Evolutionary conservation across 2,888 invertebrate genomes (phyloP), one percentile per base, ranked within the genome.

Genomic region (Omphaloscelis lunosa): DNA sequence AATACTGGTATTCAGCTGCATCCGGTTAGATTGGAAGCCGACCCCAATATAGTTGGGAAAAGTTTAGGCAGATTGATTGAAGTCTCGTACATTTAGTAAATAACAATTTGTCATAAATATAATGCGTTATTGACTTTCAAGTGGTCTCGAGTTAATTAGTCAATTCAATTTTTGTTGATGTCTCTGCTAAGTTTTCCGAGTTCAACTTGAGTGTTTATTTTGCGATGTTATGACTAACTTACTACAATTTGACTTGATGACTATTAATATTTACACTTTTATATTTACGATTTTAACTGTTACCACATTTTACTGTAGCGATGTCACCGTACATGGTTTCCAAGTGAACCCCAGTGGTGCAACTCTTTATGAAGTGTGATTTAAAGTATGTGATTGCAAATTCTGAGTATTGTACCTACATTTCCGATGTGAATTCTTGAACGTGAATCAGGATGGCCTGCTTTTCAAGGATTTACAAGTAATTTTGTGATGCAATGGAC

Each of bases 381-480:
- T 87, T 88, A 89, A 89, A 89, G 72, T 63, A 66, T 81, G 87
- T 83, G 92, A 90, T 91, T 91, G 88, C 85, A 84, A 86, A 89
- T 91, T 89, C 90, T 77, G 77, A 74, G 91, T 89, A 91, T 88
- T 86, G 82, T 89, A 80, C 80, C 56, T 83, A 85, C 83, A 78
- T 86, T 86, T 87, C 82, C 81, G 83, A 79, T 85, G 86, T 83
- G 83, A 84, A 89, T 83, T 85, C 85, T 87, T 85, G 86, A 82
- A 89, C 89, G 87, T 92, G 90, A 91, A 90, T 92, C 92, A 90
- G 89, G 88, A 88, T 92, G 90, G 71, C 90, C 89, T 80, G 84
- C 77, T 90, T 91, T 90, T 86, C 72, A 78, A 80, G 84, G 80
- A 88, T 86, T 89, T 87, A 85, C 84, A 80, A 85, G 85, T 88